Conservation (phyloP, 2,888 invertebrate genomes). For the Hypolimnas misippus region DNA sequence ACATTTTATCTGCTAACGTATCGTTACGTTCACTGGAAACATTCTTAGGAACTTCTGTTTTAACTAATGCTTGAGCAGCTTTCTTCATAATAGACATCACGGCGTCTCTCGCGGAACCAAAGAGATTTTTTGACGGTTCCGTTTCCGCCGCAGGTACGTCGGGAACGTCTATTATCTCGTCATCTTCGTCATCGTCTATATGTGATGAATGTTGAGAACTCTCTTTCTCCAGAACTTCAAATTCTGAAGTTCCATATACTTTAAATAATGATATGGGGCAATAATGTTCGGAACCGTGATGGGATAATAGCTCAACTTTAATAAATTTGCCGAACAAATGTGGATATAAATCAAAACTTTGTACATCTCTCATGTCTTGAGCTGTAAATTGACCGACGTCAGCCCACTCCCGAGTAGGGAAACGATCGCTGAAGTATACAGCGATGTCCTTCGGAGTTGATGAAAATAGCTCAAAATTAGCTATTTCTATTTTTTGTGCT, state of each 20-base stretch:
- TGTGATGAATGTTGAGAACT: slow-evolving; percentile 86
- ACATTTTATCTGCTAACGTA: slow-evolving; percentile 69
- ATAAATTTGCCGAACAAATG: slow-evolving; percentile 95
- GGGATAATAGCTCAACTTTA: slow-evolving; percentile 95
- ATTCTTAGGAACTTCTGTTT: slow-evolving; percentile 86
- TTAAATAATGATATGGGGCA: slow-evolving; percentile 98
- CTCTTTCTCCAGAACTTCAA: slow-evolving; percentile 94
- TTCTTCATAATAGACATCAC: slow-evolving; percentile 96
- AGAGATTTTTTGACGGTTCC: slow-evolving; percentile 87
- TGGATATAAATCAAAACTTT: slow-evolving; percentile 92
- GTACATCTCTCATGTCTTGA: slow-evolving; percentile 93
- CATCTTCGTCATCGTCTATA: slow-evolving; percentile 87
- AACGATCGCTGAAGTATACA: slow-evolving; percentile 94
- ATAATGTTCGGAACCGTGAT: slow-evolving; percentile 98
- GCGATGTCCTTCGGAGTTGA: slow-evolving; percentile 97
- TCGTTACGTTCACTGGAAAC: slow-evolving; percentile 79
- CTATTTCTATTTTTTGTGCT: slow-evolving; percentile 96
- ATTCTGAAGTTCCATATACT: slow-evolving; percentile 96
- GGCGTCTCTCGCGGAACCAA: slow-evolving; percentile 94
- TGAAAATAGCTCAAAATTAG: slow-evolving; percentile 98
- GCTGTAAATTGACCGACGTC: slow-evolving; percentile 94
- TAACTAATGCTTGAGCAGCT: slow-evolving; percentile 93
- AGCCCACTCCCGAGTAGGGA: slow-evolving; percentile 96
- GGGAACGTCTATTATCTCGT: slow-evolving; percentile 86
- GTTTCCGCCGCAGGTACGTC: slow-evolving; percentile 73